Evolutionary conservation across 2,797 vertebrate species (phyloP).

Genomic region (Sciurus vulgaris): DNA sequence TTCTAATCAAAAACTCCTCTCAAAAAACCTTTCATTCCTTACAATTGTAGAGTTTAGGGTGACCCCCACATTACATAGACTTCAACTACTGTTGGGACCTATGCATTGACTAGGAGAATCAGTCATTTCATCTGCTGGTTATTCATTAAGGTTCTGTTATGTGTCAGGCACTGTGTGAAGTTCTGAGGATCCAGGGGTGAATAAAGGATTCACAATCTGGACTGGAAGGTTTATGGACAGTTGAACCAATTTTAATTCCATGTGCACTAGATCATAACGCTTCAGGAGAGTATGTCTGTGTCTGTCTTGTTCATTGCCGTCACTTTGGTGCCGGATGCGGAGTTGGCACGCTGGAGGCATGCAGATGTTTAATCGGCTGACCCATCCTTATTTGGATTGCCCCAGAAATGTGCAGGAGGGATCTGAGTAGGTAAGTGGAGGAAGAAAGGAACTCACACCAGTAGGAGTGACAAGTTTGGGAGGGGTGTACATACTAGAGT

Average conservation of each 20-base stretch:
- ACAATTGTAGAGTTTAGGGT: slow-evolving; percentile 10
- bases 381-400: neutral
- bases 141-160: neutral
- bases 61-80: too few species aligned
- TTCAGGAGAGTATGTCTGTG: neutral
- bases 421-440: neutral
- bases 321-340: neutral
- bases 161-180: neutral
- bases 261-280: neutral
- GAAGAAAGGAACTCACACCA: neutral
- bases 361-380: neutral
- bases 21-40: slow-evolving; percentile 48
- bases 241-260: neutral
- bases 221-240: neutral
- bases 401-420: neutral
- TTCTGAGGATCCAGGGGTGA: neutral
- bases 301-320: neutral
- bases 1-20: neutral
- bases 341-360: neutral
- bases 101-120: neutral
- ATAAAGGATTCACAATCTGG: neutral
- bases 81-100: neutral
- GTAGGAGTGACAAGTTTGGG: neutral
- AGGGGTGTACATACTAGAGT: neutral
- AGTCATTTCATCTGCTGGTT: neutral